Base-by-base conservation (phyloP, 1,140 invertebrate species). In the Heliconius melpomene region DNA sequence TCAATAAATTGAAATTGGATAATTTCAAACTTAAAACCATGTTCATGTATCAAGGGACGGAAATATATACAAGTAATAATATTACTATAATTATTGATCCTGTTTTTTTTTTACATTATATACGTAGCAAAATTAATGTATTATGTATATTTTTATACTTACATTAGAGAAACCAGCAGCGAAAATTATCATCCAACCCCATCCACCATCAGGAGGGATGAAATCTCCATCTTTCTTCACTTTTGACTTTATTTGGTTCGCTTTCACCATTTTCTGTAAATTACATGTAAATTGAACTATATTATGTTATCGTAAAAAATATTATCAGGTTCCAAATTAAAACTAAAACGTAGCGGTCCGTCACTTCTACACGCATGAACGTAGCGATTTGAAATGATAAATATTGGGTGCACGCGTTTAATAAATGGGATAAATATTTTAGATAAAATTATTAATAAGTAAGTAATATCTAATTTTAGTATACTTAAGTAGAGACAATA, bases 161-260 rank as follows among this genome's bases (percentile, higher is more conserved):
- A 97, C 96, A 81, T 96, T 96, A 74, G 94, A 95, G 80, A 95
- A 94, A 81, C 96, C 95, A 50, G 95, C 95, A 7, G 95, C 96
- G 16, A 96, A 82, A 23, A 96, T 94, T 20, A 97, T 95, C 84
- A 96, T 92, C 96, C 96, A 97, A 1, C 96, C 96, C 96, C 96
- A 97, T 8, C 96, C 96, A 0, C 95, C 96, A 86, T 97, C 96
- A 0, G 96, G 96, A 3, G 95, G 94, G 1, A 95, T 90, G 79
- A 95, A 96, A 5, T 93, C 93, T 13, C 90, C 91, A 72, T 93
- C 89, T 75, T 87, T 93, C 73, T 86, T 89, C 72, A 92, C 79
- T 78, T 92, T 94, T 5, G 87, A 81, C 46, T 91, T 88, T 7
- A 88, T 73, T 40, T 86, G 57, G 75, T 91, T 90, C 23, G 82